Conservation (phyloP, 2,888 invertebrate species). For the Caenorhabditis wallacei region DNA sequence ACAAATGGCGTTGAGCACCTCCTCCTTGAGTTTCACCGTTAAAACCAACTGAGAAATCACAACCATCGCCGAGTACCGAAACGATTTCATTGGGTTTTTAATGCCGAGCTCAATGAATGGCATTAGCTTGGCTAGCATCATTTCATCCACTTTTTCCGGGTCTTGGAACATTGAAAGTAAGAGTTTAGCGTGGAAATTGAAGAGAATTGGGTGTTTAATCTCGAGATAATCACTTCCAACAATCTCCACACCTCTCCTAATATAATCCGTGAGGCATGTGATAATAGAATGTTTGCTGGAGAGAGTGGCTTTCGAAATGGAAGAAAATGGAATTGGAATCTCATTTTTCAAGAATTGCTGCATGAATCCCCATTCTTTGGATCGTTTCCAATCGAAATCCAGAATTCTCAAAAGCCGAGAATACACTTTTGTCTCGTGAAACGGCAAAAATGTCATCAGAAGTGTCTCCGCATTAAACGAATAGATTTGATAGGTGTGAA, state of each 20-base stretch:
- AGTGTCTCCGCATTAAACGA: conserved; percentile 91
- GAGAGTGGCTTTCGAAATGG: conserved; percentile 68
- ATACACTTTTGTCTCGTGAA: conserved; percentile 94
- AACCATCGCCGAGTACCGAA: conserved; percentile 72
- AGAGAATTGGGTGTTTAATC: conserved; percentile 87
- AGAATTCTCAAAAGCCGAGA: conserved; percentile 89
- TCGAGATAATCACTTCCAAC: conserved; percentile 71
- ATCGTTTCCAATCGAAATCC: conserved; percentile 85
- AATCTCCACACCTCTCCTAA: conserved; percentile 64
- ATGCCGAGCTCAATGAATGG: conserved; percentile 78
- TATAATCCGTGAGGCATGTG: conserved; percentile 67
- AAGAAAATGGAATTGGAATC: conserved; percentile 75
- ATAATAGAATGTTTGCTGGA: conserved; percentile 69
- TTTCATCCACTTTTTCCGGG: conserved; percentile 86
- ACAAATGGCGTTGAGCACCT: conserved; percentile 68
- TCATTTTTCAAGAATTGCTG: conserved; percentile 70
- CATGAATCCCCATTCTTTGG: conserved; percentile 84
- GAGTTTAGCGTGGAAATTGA: conserved; percentile 90
- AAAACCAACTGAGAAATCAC: conserved; percentile 76
- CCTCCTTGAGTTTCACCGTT: conserved; percentile 72
- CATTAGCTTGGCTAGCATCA: conserved; percentile 85
- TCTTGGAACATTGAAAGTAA: conserved; percentile 88
- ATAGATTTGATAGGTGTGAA: conserved; percentile 89
- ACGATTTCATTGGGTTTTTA: conserved; percentile 70
- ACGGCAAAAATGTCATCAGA: conserved; percentile 91